Conservation (phyloP, 2,888 invertebrate species). For the Ophioninae sp. region DNA sequence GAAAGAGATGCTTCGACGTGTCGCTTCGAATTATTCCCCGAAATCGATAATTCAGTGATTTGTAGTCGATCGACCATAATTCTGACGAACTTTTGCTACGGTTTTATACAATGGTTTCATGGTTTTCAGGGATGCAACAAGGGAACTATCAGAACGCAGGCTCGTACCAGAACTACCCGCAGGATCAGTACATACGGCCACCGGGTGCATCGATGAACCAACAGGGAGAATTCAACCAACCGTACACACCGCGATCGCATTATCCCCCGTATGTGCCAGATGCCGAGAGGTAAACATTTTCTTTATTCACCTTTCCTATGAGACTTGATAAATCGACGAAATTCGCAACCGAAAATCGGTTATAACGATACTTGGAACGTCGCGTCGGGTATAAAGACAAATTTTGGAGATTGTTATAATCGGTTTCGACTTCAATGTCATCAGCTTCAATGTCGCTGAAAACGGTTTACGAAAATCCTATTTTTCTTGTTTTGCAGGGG, state of each 20-base stretch:
- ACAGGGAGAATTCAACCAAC: constrained; percentile 81
- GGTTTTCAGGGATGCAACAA: constrained; percentile 80
- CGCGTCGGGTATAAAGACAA: no score
- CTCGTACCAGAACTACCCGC: constrained; percentile 81
- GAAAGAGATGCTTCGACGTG: no score
- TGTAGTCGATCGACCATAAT: no score
- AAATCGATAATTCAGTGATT: no score
- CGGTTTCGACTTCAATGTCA: neutral
- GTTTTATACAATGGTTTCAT: neutral
- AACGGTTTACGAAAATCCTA: neutral
- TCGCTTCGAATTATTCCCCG: no score
- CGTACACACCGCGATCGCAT: constrained; percentile 81
- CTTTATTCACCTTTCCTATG: no score
- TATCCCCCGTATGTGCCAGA: constrained; percentile 81
- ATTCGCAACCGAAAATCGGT: no score
- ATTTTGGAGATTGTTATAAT: no score
- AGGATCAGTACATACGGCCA: constrained; percentile 81
- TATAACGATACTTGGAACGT: no score
- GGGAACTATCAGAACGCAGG: constrained; percentile 79
- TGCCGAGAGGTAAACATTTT: constrained; percentile 74
- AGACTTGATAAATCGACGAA: no score
- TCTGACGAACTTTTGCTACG: neutral
- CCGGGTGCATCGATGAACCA: constrained; percentile 77
- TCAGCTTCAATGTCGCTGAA: neutral
- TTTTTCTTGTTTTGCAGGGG: constrained; percentile 71